phyloP scores from a whole-genome alignment of 2,113 vertebrate genomes.

The Callospermophilus lateralis region DNA sequence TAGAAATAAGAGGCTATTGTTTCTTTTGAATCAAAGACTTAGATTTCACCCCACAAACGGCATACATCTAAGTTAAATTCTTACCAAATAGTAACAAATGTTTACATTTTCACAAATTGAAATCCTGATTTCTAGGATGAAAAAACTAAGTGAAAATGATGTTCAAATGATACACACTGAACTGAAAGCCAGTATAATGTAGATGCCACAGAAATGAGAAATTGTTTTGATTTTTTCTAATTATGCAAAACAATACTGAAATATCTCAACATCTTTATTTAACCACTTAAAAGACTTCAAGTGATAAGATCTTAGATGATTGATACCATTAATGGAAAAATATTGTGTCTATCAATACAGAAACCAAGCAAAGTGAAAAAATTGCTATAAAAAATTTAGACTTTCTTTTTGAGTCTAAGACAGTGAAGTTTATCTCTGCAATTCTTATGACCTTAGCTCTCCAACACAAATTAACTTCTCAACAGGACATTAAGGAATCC shows the following conservation, averaged over 20 bases:
- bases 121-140: background rate
- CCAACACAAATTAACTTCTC: background rate
- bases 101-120: background rate
- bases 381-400: background rate
- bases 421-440: background rate
- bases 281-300: background rate
- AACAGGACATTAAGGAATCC: background rate
- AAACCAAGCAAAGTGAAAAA: background rate
- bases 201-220: background rate
- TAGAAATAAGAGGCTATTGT: background rate
- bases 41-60: background rate
- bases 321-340: background rate
- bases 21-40: constrained; percentile 22
- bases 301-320: background rate
- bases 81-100: background rate
- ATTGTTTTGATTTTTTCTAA: background rate
- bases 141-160: background rate
- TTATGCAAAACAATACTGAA: background rate
- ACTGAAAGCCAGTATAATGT: background rate
- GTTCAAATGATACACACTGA: background rate
- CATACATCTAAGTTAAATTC: background rate
- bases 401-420: background rate
- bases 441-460: background rate
- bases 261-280: background rate
- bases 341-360: background rate